A percentile compares a stretch with the other conserved stretches of the same genome.
Conservation (phyloP, 2,113 vertebrate species). For the Ondatra zibethicus region DNA sequence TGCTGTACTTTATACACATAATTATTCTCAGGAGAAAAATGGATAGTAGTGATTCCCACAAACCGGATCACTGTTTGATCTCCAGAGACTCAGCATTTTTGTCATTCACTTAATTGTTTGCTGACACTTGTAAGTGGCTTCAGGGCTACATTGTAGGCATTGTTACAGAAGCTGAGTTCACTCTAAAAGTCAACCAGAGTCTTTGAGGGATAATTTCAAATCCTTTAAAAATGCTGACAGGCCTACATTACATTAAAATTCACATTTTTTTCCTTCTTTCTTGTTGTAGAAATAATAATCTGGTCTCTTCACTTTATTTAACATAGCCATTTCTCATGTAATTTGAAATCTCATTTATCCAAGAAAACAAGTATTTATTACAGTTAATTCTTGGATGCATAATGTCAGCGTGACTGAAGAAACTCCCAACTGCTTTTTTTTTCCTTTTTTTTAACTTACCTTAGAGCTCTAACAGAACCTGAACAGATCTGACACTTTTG, state of each 20-base stretch:
- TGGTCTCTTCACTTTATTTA: slow-evolving; percentile 36
- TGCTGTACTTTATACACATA: slow-evolving; percentile 38
- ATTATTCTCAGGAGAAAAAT: slow-evolving; percentile 54
- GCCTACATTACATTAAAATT: slow-evolving; percentile 23
- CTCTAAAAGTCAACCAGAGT: background rate
- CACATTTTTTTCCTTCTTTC: background rate
- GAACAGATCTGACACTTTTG: background rate
- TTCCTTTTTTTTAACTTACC: background rate
- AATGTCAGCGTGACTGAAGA: slow-evolving; percentile 8
- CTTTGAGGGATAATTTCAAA: slow-evolving; percentile 30
- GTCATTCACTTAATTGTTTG: slow-evolving; percentile 53
- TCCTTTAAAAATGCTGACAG: slow-evolving; percentile 28
- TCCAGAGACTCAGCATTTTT: slow-evolving; percentile 61
- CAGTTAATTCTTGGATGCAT: slow-evolving; percentile 4
- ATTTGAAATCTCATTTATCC: slow-evolving; percentile 57
- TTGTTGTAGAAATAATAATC: slow-evolving; percentile 33
- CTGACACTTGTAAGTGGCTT: slow-evolving; percentile 50
- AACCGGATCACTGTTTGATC: slow-evolving; percentile 56
- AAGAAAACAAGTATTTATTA: slow-evolving; percentile 50
- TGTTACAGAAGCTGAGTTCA: slow-evolving; percentile 12
- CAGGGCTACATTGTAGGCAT: background rate
- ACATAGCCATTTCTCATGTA: background rate
- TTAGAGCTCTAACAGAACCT: background rate
- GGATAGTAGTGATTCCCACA: slow-evolving; percentile 22
- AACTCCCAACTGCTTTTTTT: slow-evolving; percentile 21